Evolutionary conservation across 2,797 vertebrate species (phyloP).

Genomic region (Lepilemur ruficaudatus): DNA sequence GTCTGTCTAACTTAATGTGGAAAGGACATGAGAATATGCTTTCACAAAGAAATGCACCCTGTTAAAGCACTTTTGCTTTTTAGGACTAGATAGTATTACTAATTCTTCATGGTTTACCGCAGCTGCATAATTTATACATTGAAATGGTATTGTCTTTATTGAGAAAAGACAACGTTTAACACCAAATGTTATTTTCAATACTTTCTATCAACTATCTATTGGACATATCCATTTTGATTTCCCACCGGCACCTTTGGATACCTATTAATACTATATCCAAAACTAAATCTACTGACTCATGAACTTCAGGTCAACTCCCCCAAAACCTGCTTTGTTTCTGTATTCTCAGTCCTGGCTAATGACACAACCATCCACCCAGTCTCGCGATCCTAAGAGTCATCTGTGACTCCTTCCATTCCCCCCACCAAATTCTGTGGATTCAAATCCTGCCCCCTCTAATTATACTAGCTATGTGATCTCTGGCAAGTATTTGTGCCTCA

Average conservation of each 20-base stretch:
- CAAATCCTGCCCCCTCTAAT: not conserved
- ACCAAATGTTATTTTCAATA: not conserved
- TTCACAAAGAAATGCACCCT: not conserved
- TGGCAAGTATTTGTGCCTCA: not conserved
- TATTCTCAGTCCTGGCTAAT: not conserved
- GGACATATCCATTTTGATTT: not conserved
- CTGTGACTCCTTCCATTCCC: not conserved
- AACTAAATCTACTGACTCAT: not conserved
- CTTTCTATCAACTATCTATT: not conserved
- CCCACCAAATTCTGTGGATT: not conserved
- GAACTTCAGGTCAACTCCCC: too few species aligned
- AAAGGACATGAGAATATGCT: not conserved
- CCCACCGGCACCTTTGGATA: not conserved
- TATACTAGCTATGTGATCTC: not conserved
- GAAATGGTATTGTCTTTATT: not conserved
- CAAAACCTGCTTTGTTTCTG: not conserved
- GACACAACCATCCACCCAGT: not conserved
- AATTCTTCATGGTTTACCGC: not conserved
- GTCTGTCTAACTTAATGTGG: not conserved
- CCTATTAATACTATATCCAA: not conserved
- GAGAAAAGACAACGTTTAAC: not conserved
- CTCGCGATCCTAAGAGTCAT: not conserved
- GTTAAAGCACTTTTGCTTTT: not conserved
- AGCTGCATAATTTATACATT: not conserved
- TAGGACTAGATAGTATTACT: not conserved